Base-by-base conservation (phyloP, 2,888 invertebrate genomes). In the Drosophila prolongata region DNA sequence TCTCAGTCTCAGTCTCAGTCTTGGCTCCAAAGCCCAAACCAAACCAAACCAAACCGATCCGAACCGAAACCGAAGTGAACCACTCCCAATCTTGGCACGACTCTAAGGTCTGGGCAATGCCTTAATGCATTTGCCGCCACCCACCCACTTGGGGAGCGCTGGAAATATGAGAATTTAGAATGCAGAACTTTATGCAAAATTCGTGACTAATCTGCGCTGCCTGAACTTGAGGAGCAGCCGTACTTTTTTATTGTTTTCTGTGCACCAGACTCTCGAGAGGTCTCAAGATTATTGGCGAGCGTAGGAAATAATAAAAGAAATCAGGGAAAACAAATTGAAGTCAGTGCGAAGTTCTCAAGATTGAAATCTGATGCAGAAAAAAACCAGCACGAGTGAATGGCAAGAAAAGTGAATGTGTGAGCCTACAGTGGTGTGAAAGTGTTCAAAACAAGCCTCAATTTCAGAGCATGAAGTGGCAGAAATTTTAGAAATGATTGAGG, bases 31-130 rank as follows among this genome's bases (percentile, higher is more conserved):
- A 47, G 8, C 27, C 46, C 5, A 46, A 46, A 46, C 8, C 40
- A 30, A 58, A 58, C 19, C 19, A 46, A 46, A 46, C 8, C 40
- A 30, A 58, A 58, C 19, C 19, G 16, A 16, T 16, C 16, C 16
- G 16, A 16, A 14, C 60, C 30, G 34, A 62, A 62, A 27, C 65
- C 24, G 16, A 62, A 50, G 16, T 34, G 58, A 77, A 85, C 89
- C 85, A 85, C 85, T 85, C 85, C 85, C 85, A 87, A 79, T 87
- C 86, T 85, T 85, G 82, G 85, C 88, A 89, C 85, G 89, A 82
- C 83, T 89, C 86, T 35, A 38, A 54, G 52, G 55, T 67, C 50
- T 35, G 57, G 57, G 56, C 70, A 50, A 24, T 55, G 64, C 55
- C 59, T 59, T 11, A 46, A 61, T 46, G 57, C 34, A 57, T 50